Percentiles rank a stretch among this genome's conserved stretches.
These are phyloP conservation scores for Trogon melanurus DNA, from an alignment of 2,113 vertebrate species.

Conservation along the genomic window DNA sequence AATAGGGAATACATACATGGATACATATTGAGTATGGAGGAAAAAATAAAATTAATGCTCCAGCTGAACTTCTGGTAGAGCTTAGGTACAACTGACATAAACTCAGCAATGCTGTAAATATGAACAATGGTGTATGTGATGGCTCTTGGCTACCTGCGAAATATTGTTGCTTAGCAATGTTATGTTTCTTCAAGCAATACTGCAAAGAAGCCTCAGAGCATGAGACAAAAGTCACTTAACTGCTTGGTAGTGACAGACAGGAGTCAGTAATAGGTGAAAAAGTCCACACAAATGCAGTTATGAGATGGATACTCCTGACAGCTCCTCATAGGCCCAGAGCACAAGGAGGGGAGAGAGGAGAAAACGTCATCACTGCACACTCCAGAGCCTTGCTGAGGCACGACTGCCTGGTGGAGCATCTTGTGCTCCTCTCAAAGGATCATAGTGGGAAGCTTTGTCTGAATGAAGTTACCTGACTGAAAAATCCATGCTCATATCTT, in stretches of 20 bases:
- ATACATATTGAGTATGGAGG: neutral
- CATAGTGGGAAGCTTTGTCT: neutral
- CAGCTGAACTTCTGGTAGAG: neutral
- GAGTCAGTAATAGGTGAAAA: neutral
- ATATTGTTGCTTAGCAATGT: neutral
- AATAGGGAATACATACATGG: neutral
- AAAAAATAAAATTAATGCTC: neutral
- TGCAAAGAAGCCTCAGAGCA: neutral
- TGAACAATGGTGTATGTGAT: neutral
- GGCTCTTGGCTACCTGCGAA: neutral
- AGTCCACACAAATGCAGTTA: neutral
- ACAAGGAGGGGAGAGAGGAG: neutral
- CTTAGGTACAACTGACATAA: neutral
- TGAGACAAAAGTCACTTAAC: neutral
- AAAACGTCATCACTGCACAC: neutral
- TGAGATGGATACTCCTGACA: neutral
- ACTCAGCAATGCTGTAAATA: neutral
- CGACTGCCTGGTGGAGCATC: accelerated
- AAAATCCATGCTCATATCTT: neutral
- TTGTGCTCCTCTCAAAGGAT: neutral
- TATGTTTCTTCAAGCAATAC: neutral
- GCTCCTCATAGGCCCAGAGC: neutral
- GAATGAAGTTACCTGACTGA: neutral
- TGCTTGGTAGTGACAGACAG: neutral
- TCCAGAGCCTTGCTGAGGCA: neutral